Conservation (phyloP, 2,113 vertebrate species). For the Geococcyx californianus region DNA sequence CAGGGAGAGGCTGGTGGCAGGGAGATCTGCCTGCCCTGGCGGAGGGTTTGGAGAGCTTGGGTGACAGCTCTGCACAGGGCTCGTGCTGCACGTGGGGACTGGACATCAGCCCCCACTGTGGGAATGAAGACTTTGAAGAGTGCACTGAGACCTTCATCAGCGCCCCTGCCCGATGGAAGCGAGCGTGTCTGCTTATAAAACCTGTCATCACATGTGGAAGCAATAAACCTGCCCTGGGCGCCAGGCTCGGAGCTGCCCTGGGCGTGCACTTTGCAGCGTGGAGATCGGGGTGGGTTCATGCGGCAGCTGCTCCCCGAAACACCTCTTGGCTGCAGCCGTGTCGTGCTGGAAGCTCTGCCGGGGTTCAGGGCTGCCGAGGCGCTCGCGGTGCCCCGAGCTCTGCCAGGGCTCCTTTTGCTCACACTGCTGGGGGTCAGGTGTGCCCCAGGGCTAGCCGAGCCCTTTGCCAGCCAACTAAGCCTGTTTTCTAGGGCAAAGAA, state of each 20-base stretch:
- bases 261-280: neutral
- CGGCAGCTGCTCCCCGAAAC: neutral
- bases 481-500: neutral
- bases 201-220: neutral
- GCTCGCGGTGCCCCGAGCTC: accelerated
- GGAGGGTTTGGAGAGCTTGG: neutral
- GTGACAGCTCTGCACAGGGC: neutral
- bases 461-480: neutral
- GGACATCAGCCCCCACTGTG: accelerated
- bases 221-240: accelerated
- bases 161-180: neutral
- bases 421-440: accelerated
- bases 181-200: neutral
- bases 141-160: accelerated
- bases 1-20: accelerated
- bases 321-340: accelerated
- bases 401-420: neutral
- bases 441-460: accelerated
- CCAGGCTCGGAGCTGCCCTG: neutral
- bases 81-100: accelerated
- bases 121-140: neutral
- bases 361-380: neutral
- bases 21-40: accelerated
- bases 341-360: no score
- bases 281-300: accelerated